Evolutionary conservation across 2,888 invertebrate species (phyloP), one percentile per base, ranked within the genome.

Genomic region (Stenurella melanura): DNA sequence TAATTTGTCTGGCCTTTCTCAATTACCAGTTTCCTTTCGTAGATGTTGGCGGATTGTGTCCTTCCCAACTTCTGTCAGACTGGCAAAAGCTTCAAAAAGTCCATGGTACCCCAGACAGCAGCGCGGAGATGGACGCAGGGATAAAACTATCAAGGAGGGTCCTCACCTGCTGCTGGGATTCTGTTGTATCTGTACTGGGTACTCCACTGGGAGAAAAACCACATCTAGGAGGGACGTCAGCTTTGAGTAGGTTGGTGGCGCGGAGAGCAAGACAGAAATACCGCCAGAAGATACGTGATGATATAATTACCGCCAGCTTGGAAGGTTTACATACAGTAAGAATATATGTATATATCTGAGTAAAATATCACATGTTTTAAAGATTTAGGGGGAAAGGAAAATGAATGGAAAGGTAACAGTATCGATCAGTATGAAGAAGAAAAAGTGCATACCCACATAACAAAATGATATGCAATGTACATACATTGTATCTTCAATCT

Each of bases 101-200:
- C 0, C 89, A 92, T 67, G 91, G 91, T 63, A 92, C 93, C 81
- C 93, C 93, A 18, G 93, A 92, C 80, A 92, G 91, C n/a, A 94
- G 94, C 15, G 93, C 94, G 0, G 94, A 95, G 83, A 92, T 94
- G 15, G 95, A 95, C 85, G 96, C 96, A 0, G 96, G 96, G 81
- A 92, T 94, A 38, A 94, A 95, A 82, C 91, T 95, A 86, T 94
- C 95, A 0, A 91, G 95, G 84, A 91, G 95, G 75, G 93, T 98
- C 50, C 89, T 98, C 68, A 96, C 96, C 0, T 96, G 96, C 84
- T 97, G 97, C 86, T 98, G 98, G 98, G 95, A 95, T 56, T 96
- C 96, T 0, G 95, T 97, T 92, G 94, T 98, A 77, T 95, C 95
- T 17, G 96, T 98, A 0, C 90, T 98, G 17, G 96, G 97, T 63